phyloP scores from a whole-genome alignment of 2,797 vertebrate genomes.

The Cirrhinus molitorella region DNA sequence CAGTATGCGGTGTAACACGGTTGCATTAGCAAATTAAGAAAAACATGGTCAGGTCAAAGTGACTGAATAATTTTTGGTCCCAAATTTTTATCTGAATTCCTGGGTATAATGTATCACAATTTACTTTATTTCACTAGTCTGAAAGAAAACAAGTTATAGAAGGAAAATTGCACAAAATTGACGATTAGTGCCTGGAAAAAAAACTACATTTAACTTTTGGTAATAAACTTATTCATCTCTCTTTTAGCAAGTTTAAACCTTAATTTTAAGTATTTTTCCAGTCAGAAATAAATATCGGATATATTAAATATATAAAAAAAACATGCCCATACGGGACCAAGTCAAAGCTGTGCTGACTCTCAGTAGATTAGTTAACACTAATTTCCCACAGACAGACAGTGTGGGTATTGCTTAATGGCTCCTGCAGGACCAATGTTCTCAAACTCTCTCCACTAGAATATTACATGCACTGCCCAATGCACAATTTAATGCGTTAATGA shows the following conservation, averaged over 20 bases:
- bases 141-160: neutral
- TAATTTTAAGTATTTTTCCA: neutral
- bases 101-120: too few species aligned
- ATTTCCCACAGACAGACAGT: constrained; percentile 30
- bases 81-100: too few species aligned
- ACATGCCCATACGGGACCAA: neutral
- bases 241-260: too few species aligned
- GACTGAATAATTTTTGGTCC: too few species aligned
- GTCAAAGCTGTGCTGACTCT: constrained; percentile 30
- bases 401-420: constrained; percentile 33
- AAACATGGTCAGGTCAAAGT: too few species aligned
- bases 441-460: constrained; percentile 31
- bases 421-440: constrained; percentile 52
- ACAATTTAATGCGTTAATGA: constrained; percentile 37
- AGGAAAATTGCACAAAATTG: neutral
- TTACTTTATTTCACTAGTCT: neutral
- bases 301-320: neutral
- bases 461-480: constrained; percentile 1
- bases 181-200: neutral
- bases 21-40: too few species aligned
- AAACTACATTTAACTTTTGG: too few species aligned
- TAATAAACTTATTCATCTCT: too few species aligned
- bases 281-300: neutral
- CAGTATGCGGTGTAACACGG: too few species aligned
- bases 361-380: constrained; percentile 47